Evolutionary conservation across 2,113 vertebrate species (phyloP).

Genomic region (Hiodon alosoides): DNA sequence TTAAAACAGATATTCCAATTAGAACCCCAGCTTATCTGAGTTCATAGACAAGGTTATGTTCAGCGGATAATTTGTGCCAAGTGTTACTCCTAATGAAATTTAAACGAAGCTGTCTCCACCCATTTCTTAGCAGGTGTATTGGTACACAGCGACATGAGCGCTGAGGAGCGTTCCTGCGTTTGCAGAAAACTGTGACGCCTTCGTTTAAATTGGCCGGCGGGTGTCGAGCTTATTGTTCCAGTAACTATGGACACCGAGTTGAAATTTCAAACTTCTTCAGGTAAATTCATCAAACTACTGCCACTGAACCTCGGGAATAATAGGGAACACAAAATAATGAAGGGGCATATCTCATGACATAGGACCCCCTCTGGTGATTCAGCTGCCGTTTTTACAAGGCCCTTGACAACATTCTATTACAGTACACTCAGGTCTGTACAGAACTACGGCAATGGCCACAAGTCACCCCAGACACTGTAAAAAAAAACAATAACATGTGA

Average conservation of each 20-base stretch:
- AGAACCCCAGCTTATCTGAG: not conserved
- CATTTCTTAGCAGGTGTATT: not conserved
- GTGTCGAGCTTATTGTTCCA: too few species aligned
- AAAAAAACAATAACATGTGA: not conserved
- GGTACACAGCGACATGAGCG: too few species aligned
- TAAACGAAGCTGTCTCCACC: not conserved
- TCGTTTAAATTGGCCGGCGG: not conserved
- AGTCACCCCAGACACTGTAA: conserved; percentile 9
- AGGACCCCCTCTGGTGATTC: conserved; percentile 1
- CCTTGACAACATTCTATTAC: conserved; percentile 18
- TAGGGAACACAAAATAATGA: conserved; percentile 5
- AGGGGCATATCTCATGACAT: conserved; percentile 10
- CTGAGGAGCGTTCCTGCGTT: too few species aligned
- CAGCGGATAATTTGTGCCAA: not conserved
- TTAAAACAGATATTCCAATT: conserved; percentile 8
- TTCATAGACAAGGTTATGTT: not conserved
- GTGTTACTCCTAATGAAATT: too few species aligned
- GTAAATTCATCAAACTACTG: conserved; percentile 4
- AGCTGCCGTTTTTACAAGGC: conserved; percentile 14
- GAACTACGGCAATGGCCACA: not conserved
- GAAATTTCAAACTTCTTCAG: not conserved
- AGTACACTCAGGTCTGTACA: conserved; percentile 2
- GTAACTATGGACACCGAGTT: not conserved
- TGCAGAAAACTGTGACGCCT: not conserved
- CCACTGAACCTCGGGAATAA: conserved; percentile 9